These are phyloP conservation scores for Motacilla alba DNA, from an alignment of 2,113 vertebrate genomes.

Conservation along the genomic window DNA sequence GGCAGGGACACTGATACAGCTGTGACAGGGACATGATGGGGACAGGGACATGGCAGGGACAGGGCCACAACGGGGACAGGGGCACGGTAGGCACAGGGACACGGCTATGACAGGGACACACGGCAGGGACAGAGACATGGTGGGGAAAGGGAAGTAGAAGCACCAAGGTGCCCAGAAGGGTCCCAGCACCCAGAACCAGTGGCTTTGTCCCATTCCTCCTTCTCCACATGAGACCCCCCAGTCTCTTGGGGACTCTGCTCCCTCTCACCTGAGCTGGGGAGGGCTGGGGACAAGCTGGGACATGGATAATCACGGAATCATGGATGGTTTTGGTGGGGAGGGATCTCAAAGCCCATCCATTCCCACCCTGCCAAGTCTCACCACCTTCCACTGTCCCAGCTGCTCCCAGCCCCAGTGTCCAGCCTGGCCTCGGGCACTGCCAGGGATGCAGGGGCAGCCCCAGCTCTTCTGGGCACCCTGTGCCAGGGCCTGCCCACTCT, in stretches of 20 bases:
- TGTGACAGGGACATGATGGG: no score
- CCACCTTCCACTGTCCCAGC: fast-evolving
- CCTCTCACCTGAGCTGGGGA: background rate
- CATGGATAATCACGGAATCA: background rate
- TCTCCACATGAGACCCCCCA: no score
- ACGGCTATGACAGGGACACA: background rate
- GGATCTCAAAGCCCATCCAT: background rate
- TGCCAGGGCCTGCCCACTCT: no score
- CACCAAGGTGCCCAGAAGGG: background rate
- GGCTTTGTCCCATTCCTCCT: fast-evolving
- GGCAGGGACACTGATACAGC: no score
- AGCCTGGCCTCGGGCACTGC: no score
- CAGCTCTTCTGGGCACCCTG: no score
- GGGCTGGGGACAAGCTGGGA: background rate
- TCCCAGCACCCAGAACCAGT: background rate
- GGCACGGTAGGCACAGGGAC: no score
- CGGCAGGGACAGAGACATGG: background rate
- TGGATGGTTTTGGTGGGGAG: background rate
- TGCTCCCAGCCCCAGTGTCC: no score
- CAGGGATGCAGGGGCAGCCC: no score
- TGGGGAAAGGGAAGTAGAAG: background rate
- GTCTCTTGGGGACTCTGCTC: background rate
- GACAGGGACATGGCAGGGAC: no score
- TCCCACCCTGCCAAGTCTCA: background rate
- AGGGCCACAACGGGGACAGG: no score